Base-by-base conservation (phyloP, 2,888 invertebrate species). In the Miltochrista miniata region DNA sequence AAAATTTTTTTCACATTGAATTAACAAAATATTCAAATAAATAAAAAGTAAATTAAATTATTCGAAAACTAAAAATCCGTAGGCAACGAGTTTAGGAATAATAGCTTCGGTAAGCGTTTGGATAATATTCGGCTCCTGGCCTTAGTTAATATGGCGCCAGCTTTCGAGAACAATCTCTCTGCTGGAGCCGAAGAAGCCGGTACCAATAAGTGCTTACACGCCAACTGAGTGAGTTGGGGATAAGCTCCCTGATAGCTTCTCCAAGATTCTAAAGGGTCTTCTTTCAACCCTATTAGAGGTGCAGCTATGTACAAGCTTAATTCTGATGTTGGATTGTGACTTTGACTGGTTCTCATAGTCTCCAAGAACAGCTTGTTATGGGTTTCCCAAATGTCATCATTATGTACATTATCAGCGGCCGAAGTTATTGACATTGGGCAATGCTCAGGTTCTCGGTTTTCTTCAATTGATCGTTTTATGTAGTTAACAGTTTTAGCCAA, bases 141-240 rank as follows among this genome's bases (percentile, higher is more conserved):
- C 47, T 67, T 56, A 37, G 58, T 61, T 54, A 61, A 52, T 57
- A 59, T 44, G 46, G 43, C 58, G 12, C 40, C 59, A 52, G 59
- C 59, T 55, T 61, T 63, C n/a, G 58, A 64, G 41, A 45, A 54
- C 13, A 51, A 51, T 51, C 50, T 54, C 31, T 51, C 54, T 59
- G 68, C 50, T 59, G 66, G 61, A 57, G 56, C 65, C 41, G 64
- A 66, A 59, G 61, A 57, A 54, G 61, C 58, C 45, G 56, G 47
- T 46, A 65, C 52, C 45, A 55, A 57, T 9, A 60, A 50, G 43
- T 62, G 56, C 55, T 64, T 59, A 55, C 50, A 54, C 18, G 18
- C 18, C 18, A 24, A 24, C 2, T 24, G 18, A 4, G 18, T 24
- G 18, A 24, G 18, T 24, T 24, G 2, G 18, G 18, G 18, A 24